These are phyloP conservation scores for Microcebus griseorufus DNA, from an alignment of 2,113 vertebrate species.

Conservation along the genomic window DNA sequence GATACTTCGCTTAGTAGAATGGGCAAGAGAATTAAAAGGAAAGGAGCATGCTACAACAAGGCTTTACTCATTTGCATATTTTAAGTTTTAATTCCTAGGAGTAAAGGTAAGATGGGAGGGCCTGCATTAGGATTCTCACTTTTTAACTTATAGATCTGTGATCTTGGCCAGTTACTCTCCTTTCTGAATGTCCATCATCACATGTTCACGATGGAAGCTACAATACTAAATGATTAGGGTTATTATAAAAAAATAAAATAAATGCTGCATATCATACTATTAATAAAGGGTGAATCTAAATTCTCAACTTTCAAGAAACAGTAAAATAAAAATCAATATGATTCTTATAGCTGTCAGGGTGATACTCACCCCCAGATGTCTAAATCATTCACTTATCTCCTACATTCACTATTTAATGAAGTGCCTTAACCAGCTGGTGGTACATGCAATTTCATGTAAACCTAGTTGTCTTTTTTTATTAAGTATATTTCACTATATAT, in stretches of 20 bases:
- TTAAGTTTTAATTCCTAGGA: background rate
- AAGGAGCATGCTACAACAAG: background rate
- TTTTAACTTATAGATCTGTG: background rate
- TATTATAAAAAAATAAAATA: background rate
- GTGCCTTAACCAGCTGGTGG: background rate
- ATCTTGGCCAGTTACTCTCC: background rate
- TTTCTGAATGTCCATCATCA: background rate
- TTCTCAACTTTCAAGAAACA: background rate
- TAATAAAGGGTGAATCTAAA: background rate
- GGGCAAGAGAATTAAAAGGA: background rate
- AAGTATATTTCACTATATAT: background rate
- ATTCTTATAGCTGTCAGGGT: background rate
- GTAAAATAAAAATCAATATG: conserved; percentile 11
- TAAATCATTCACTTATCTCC: background rate
- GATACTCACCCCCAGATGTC: background rate
- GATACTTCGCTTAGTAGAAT: no score
- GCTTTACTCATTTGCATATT: background rate
- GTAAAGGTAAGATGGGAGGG: background rate
- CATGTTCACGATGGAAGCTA: background rate
- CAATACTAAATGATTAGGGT: background rate
- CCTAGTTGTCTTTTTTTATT: background rate
- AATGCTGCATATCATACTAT: background rate
- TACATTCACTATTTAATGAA: background rate
- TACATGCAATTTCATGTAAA: conserved; percentile 19
- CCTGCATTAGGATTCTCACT: background rate